A percentile compares a stretch with the other conserved stretches of the same genome.
Evolutionary conservation across 2,113 vertebrate species (phyloP).

Genomic region (Vimba vimba): DNA sequence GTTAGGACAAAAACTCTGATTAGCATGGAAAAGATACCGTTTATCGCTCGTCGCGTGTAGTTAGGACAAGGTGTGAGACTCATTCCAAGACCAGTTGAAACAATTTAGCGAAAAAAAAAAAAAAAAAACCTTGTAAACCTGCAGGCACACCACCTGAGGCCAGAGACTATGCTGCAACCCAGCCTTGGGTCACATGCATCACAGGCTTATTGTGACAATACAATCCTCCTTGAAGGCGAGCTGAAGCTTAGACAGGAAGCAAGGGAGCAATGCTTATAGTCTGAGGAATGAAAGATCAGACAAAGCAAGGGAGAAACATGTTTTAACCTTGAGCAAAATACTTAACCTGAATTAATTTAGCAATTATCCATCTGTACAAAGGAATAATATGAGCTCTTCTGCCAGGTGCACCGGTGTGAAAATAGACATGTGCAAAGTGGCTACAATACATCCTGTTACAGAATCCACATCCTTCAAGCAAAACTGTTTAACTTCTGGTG

Average conservation of each 20-base stretch:
- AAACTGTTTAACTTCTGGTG: slow-evolving; percentile 7
- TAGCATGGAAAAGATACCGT: too few relatives aligned
- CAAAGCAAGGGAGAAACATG: slow-evolving; percentile 30
- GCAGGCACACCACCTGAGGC: background rate
- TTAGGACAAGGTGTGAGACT: background rate
- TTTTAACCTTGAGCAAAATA: slow-evolving; percentile 51
- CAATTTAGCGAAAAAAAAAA: background rate
- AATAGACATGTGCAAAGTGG: slow-evolving; percentile 20
- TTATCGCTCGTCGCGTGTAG: too few relatives aligned
- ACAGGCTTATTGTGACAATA: background rate
- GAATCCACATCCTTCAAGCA: background rate
- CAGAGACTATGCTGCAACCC: background rate
- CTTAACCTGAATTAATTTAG: slow-evolving; percentile 41
- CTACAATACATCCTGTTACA: background rate
- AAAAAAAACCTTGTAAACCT: background rate
- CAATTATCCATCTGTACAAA: slow-evolving; percentile 31
- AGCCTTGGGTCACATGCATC: background rate
- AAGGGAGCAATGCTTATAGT: background rate
- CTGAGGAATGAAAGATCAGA: slow-evolving; percentile 2
- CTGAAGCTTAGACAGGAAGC: background rate
- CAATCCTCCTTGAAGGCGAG: background rate
- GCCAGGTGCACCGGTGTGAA: slow-evolving; percentile 23
- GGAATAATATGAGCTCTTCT: slow-evolving; percentile 11
- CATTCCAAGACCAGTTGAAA: background rate
- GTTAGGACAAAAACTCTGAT: too few relatives aligned